These are phyloP conservation scores for Conus canariensis DNA, from an alignment of 2,888 invertebrate genomes.

Conservation along the genomic window DNA sequence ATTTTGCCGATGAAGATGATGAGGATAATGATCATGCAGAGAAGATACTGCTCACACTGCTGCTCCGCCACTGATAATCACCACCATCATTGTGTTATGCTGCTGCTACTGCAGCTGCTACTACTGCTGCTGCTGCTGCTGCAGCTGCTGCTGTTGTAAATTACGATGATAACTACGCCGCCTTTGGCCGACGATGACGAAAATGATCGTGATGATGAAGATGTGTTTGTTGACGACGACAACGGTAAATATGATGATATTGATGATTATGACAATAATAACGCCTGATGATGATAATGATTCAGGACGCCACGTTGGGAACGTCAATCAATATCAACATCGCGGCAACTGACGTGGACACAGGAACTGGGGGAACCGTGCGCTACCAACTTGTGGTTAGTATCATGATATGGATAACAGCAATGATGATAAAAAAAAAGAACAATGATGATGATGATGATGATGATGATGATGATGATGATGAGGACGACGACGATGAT, in stretches of 20 bases:
- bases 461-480: conserved; percentile 1
- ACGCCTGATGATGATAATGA: not conserved
- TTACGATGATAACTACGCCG: too few species aligned
- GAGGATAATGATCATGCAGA: too few species aligned
- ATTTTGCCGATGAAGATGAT: too few species aligned
- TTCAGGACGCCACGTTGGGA: not conserved
- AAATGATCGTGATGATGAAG: not conserved
- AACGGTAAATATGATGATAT: not conserved
- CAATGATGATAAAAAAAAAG: not conserved
- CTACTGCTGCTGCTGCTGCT: too few species aligned
- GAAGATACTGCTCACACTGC: too few species aligned
- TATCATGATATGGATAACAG: not conserved
- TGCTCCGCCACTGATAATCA: too few species aligned
- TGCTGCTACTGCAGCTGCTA: too few species aligned
- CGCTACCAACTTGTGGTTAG: not conserved
- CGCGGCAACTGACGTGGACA: not conserved
- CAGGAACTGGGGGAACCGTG: not conserved
- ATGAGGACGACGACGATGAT: not conserved
- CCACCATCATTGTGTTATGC: too few species aligned
- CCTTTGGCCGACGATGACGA: not conserved
- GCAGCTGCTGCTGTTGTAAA: too few species aligned
- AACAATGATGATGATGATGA: not conserved
- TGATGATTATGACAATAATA: not conserved
- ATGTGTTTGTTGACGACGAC: not conserved
- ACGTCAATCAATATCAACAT: not conserved